Conservation (phyloP, 2,888 invertebrate species). For the Ormyrus nitidulus region DNA sequence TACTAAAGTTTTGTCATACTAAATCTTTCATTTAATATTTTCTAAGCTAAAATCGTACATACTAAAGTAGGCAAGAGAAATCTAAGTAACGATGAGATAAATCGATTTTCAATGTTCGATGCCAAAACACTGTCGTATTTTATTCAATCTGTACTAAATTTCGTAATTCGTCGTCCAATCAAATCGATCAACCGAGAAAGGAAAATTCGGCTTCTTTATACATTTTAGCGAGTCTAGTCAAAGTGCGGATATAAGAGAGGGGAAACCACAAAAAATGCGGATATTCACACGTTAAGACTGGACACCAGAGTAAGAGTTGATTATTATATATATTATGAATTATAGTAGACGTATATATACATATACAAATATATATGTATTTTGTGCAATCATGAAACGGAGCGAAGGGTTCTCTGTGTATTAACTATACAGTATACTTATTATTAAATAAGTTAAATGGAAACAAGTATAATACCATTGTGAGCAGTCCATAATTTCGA, state of each 20-base stretch:
- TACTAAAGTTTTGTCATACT: slow-evolving; percentile 13
- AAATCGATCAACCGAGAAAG: slow-evolving; percentile 47
- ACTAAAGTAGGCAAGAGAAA: slow-evolving; percentile 32
- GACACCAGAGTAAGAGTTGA: slow-evolving; percentile 64
- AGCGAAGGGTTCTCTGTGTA: slow-evolving; percentile 50
- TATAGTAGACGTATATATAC: slow-evolving; percentile 55
- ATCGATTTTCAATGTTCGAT: slow-evolving; percentile 57
- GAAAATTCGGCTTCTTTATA: slow-evolving; percentile 57
- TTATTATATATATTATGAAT: slow-evolving; percentile 59
- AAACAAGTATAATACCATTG: slow-evolving; percentile 7
- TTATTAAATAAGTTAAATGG: slow-evolving; percentile 35
- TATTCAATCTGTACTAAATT: slow-evolving; percentile 49
- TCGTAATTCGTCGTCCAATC: slow-evolving; percentile 42
- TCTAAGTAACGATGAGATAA: slow-evolving; percentile 21
- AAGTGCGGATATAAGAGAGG: slow-evolving; percentile 34
- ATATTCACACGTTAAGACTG: slow-evolving; percentile 65
- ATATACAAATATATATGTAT: slow-evolving; percentile 62
- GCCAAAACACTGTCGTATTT: slow-evolving; percentile 57
- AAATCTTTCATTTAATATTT: slow-evolving; percentile 32
- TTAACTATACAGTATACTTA: slow-evolving; percentile 46
- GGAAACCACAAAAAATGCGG: slow-evolving; percentile 45
- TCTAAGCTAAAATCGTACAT: slow-evolving; percentile 17
- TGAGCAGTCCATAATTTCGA: slow-evolving; percentile 17
- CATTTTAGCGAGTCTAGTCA: slow-evolving; percentile 47
- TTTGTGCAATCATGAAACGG: slow-evolving; percentile 66